phyloP scores from a whole-genome alignment of 2,797 vertebrate species.

The Rhinoraja longicauda region DNA sequence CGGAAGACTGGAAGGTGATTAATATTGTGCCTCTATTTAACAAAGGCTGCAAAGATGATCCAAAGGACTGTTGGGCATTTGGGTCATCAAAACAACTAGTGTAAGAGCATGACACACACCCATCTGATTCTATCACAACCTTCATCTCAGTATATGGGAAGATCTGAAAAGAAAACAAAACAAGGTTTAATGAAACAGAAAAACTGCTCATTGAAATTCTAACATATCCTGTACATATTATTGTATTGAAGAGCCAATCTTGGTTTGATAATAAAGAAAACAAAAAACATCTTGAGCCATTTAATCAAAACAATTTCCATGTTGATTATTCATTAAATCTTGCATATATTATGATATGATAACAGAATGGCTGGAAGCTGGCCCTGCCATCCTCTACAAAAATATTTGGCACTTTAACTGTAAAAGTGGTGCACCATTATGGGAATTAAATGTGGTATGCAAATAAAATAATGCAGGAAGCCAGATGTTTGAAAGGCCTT shows the following conservation, averaged over 20 bases:
- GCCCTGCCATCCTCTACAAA: not conserved
- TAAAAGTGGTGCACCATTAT: not conserved
- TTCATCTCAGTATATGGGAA: not conserved
- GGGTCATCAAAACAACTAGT: not conserved
- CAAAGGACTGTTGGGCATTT: not conserved
- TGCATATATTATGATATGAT: not conserved
- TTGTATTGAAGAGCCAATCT: not conserved
- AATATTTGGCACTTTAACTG: not conserved
- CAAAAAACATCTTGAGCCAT: not conserved
- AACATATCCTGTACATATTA: not conserved
- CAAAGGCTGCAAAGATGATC: no score
- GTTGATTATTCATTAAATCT: not conserved
- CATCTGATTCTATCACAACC: not conserved
- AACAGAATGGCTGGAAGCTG: not conserved
- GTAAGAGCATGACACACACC: not conserved
- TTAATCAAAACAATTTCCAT: not conserved
- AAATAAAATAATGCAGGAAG: not conserved
- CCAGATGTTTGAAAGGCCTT: constrained; percentile 22
- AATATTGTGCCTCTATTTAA: no score
- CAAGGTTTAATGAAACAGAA: not conserved
- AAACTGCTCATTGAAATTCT: not conserved
- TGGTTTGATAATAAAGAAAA: not conserved
- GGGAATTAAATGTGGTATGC: no score
- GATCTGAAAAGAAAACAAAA: not conserved
- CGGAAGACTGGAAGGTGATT: no score